These are phyloP conservation scores for Drosophila nannoptera DNA, from an alignment of 1,140 invertebrate species.

Conservation along the genomic window DNA sequence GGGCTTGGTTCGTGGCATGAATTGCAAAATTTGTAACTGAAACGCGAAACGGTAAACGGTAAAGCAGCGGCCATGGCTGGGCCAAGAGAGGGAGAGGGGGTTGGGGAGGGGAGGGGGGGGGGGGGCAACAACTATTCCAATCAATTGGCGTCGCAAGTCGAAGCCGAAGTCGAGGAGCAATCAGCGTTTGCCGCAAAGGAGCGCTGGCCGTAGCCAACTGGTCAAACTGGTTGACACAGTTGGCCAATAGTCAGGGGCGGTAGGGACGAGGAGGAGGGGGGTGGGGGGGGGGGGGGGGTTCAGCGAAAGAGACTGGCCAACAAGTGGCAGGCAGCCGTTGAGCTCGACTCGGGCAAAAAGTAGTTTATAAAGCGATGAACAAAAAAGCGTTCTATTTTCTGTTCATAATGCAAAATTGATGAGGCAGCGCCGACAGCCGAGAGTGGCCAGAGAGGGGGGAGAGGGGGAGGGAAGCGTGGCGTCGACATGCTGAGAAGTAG, in stretches of 20 bases:
- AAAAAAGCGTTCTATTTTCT: conserved; percentile 9
- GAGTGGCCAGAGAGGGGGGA: neutral
- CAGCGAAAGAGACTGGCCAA: neutral
- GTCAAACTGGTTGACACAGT: conserved; percentile 73
- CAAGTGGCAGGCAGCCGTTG: neutral
- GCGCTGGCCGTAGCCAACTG: conserved; percentile 43
- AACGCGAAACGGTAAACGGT: conserved; percentile 52
- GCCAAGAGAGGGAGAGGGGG: neutral
- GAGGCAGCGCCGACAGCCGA: neutral
- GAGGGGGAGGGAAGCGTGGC: neutral
- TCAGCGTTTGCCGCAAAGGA: conserved; percentile 63
- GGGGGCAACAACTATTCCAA: conserved; percentile 51
- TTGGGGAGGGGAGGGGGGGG: neutral
- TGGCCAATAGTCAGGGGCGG: no score
- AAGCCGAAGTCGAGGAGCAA: conserved; percentile 58
- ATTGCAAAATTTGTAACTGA: conserved; percentile 57
- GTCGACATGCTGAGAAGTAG: conserved; percentile 39
- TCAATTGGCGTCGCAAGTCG: conserved; percentile 53
- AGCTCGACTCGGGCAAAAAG: conserved; percentile 32
- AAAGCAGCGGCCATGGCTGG: no score
- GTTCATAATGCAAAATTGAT: conserved; percentile 53
- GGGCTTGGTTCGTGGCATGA: conserved; percentile 43
- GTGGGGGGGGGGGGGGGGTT: no score
- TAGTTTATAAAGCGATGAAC: conserved; percentile 48
- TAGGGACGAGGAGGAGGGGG: no score